Base-by-base conservation (phyloP, 2,113 vertebrate species). In the Myrmecophaga tridactyla region DNA sequence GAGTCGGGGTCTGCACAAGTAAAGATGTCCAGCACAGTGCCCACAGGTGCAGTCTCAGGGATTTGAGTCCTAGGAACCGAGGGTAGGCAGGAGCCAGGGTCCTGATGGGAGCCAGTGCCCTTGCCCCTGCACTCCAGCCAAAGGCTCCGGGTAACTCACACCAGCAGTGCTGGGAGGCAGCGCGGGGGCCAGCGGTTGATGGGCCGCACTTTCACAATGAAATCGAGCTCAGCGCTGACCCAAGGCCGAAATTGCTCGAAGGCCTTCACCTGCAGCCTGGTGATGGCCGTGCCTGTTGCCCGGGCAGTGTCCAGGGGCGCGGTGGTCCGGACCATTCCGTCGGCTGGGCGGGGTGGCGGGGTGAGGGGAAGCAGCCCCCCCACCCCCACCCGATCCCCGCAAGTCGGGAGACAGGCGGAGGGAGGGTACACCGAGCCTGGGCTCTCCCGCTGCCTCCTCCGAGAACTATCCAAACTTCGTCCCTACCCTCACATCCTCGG, bases 81-180 rank as follows among this genome's bases (percentile, higher is more conserved):
- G 18, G 15, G 63, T 1, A 0, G 60, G 69, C 3, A 5, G 31
- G 81, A 83, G 46, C 84, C 20, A 2, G 17, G 31, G 34, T n/a
- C 1, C 3, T 23, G 29, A 12, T 2, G 5, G 1, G 21, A 76
- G 69, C 18, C 25, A 4, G 5, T 6, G 56, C 29, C 81, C n/a
- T 82, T 9, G 8, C 43, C 29, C 48, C 63, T 20, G 8, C 7
- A 46, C 34, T 51, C 46, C 23, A 21, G 10, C 31, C 56, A 78
- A 36, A 62, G 75, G 29, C 8, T 84, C 80, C 43, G 4, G 1
- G 0, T 34, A 36, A 96, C 97, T 7, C 97, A 99, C 98, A 98
- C 96, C 0, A 97, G 78, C 75, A 99, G 89, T 17, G 98, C 97
- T 0, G 98, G 98, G 6, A 31, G 31, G 31, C 99, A 99, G 75